Base-by-base conservation (phyloP, 2,888 invertebrate genomes). In the Drosophila nr. fundita region DNA sequence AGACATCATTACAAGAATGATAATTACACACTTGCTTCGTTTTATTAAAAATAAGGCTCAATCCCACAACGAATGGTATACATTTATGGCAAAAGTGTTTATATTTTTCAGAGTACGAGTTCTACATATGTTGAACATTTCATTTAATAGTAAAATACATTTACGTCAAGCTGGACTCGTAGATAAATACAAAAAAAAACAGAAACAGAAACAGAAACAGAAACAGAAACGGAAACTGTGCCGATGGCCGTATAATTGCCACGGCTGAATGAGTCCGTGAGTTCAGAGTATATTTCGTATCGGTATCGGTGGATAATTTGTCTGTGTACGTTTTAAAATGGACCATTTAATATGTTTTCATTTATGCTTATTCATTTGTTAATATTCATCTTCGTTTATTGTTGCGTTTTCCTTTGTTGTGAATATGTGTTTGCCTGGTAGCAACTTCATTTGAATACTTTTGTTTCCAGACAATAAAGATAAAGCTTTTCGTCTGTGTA, bases 221-320 rank as follows among this genome's bases (percentile, higher is more conserved):
- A 53, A 34, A 53, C 45, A 32, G 42, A 52, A 49, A 57, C 45
- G 11, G 42, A 55, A 79, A 63, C 54, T 77, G 68, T 67, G 78
- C 68, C 78, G 42, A 34, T 53, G 75, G 63, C 74, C 64, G 61
- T 70, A 59, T 75, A 79, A 78, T 78, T 78, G 80, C 57, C 73
- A 53, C 79, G 73, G 58, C 57, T 30, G 57, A 57, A 57, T 42
- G 40, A 57, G 30, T 57, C 27, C 30, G 55, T 40, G 57, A 42
- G 40, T 38, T 62, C 34, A 59, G 78, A 78, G 73, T 75, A 59
- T 73, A 58, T 67, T 75, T 57, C 68, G 74, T 77, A 81, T 82
- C 73, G 62, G 68, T 82, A 83, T 87, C 87, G 87, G 87, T 87
- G 87, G 87, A 86, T 87, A 86, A 85, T 88, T 85, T 86, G 87